phyloP scores from a whole-genome alignment of 2,113 vertebrate species.

The Odocoileus hemionus region DNA sequence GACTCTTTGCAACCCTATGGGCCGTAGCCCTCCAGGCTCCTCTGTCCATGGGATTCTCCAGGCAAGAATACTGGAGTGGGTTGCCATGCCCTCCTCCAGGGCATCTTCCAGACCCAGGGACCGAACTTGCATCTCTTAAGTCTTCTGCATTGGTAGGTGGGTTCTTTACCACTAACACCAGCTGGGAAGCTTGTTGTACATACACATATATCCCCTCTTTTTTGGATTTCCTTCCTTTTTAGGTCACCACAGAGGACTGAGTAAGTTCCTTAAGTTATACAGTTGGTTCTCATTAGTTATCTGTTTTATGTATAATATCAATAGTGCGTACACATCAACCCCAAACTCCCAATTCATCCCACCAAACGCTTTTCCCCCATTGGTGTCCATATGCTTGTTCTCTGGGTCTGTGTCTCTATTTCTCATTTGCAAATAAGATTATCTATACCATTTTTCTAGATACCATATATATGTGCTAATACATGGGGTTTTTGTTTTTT shows the following conservation, averaged over 20 bases:
- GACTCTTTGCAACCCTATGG: background rate
- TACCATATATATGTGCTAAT: background rate
- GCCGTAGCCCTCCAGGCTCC: background rate
- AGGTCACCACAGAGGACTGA: background rate
- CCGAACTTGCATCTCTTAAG: background rate
- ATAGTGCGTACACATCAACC: background rate
- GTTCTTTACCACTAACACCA: background rate
- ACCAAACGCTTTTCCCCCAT: background rate
- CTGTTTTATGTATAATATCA: background rate
- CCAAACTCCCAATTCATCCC: background rate
- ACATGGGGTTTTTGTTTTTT: background rate
- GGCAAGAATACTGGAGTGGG: background rate
- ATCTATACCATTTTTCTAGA: background rate
- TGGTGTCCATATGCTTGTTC: background rate
- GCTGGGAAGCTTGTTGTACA: background rate
- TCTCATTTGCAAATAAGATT: background rate
- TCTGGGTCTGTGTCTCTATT: background rate
- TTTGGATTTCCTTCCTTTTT: background rate
- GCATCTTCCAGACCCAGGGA: background rate
- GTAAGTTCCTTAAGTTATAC: background rate
- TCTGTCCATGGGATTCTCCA: background rate
- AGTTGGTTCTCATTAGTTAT: background rate
- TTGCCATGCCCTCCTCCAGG: background rate
- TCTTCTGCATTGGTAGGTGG: background rate
- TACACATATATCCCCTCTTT: background rate